A percentile compares a stretch with the other conserved stretches of the same genome.
phyloP scores from a whole-genome alignment of 92 coral and sea anemone genomes.

The Parazoanthus swiftii region DNA sequence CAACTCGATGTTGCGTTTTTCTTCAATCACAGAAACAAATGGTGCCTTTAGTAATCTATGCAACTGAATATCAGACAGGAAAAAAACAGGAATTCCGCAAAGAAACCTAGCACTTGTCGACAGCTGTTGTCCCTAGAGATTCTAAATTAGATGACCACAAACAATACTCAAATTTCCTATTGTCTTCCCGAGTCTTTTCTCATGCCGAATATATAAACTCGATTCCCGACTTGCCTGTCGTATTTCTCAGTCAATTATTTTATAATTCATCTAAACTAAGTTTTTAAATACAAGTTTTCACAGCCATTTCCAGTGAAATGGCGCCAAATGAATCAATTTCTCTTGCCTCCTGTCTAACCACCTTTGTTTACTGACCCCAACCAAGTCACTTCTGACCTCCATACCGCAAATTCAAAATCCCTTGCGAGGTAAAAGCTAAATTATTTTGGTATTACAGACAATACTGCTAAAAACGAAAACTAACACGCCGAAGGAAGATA shows the following conservation, averaged over 20 bases:
- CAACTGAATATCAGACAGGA: background rate
- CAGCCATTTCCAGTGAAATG: background rate
- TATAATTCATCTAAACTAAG: background rate
- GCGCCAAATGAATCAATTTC: background rate
- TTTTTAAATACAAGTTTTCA: background rate
- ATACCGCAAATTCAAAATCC: slow-evolving; percentile 16
- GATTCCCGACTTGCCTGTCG: background rate
- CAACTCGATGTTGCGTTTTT: background rate
- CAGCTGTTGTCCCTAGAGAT: slow-evolving; percentile 46
- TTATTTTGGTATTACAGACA: background rate
- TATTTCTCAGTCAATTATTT: background rate
- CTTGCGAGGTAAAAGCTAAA: background rate
- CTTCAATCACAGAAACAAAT: background rate
- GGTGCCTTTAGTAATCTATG: background rate
- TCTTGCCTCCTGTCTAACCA: background rate
- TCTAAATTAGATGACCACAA: slow-evolving; percentile 18
- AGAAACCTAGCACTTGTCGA: slow-evolving; percentile 30
- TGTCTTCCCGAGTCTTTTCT: background rate
- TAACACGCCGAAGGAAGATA: background rate
- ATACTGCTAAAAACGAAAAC: background rate
- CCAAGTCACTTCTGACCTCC: background rate
- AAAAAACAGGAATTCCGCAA: slow-evolving; percentile 15
- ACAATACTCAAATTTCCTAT: slow-evolving; percentile 40
- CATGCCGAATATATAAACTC: background rate
- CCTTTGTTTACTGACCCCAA: slow-evolving; percentile 8